Evolutionary conservation across 2,888 invertebrate genomes (phyloP).

Genomic region (Dinocampus coccinellae): DNA sequence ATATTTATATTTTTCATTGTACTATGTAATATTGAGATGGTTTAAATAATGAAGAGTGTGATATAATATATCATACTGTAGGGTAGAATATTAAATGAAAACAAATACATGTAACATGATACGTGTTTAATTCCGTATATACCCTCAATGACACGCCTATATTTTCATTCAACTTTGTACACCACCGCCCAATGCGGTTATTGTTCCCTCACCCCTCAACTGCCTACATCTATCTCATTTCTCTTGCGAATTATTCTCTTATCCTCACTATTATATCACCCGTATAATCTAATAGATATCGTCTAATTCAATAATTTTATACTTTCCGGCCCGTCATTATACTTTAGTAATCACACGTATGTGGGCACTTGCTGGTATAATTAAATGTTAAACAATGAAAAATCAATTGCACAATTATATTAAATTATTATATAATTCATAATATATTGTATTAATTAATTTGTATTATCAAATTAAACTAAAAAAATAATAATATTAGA

Average conservation of each 20-base stretch:
- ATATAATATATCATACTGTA: no score
- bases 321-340: constrained; percentile 2
- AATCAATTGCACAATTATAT: neutral
- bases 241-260: constrained; percentile 1
- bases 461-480: no score
- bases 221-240: neutral
- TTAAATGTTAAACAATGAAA: neutral
- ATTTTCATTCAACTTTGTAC: constrained; percentile 39
- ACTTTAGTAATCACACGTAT: neutral
- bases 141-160: neutral
- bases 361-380: neutral
- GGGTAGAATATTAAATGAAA: no score
- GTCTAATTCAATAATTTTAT: constrained; percentile 42
- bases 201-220: constrained; percentile 21
- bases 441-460: no score
- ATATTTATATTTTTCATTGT: no score
- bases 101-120: no score
- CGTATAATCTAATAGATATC: constrained; percentile 21
- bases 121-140: no score
- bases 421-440: neutral
- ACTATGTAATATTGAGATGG: no score
- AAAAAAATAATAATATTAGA: no score
- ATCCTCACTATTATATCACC: constrained; percentile 12
- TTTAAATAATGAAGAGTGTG: no score
- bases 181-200: constrained; percentile 53